phyloP scores from a whole-genome alignment of 2,888 invertebrate genomes.

The Stenodema calcarata region DNA sequence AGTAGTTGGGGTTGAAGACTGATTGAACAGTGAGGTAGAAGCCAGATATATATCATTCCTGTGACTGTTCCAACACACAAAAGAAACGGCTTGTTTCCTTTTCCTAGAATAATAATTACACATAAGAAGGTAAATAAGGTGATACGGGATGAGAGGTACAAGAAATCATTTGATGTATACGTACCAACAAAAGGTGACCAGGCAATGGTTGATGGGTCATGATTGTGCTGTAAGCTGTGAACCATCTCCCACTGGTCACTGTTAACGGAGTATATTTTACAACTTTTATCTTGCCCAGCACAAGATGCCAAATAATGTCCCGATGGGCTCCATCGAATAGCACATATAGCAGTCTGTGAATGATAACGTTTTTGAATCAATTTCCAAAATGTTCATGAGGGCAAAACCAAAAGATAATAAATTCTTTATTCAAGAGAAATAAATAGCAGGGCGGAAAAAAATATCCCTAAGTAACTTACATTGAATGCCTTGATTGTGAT shows the following conservation, averaged over 20 bases:
- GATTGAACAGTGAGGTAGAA: slow-evolving; percentile 59
- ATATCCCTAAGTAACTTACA: slow-evolving; percentile 54
- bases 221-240: slow-evolving; percentile 63
- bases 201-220: slow-evolving; percentile 63
- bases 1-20: slow-evolving; percentile 59
- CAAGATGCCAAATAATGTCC: slow-evolving; percentile 65
- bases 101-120: slow-evolving; percentile 46
- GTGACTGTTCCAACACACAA: slow-evolving; percentile 66
- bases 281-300: slow-evolving; percentile 63
- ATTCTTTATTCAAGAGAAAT: no score
- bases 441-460: not conserved
- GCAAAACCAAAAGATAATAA: no score
- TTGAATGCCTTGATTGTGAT: slow-evolving; percentile 62
- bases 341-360: slow-evolving; percentile 61
- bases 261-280: slow-evolving; percentile 59
- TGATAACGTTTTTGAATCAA: not conserved
- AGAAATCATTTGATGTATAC: not conserved
- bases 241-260: slow-evolving; percentile 62
- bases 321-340: slow-evolving; percentile 65
- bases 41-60: slow-evolving; percentile 66
- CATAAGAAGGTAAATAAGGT: slow-evolving; percentile 51
- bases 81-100: slow-evolving; percentile 60
- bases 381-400: no score
- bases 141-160: not conserved
- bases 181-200: slow-evolving; percentile 67